phyloP scores from a whole-genome alignment of 2,888 invertebrate genomes.

The Phyllotreta striolata region DNA sequence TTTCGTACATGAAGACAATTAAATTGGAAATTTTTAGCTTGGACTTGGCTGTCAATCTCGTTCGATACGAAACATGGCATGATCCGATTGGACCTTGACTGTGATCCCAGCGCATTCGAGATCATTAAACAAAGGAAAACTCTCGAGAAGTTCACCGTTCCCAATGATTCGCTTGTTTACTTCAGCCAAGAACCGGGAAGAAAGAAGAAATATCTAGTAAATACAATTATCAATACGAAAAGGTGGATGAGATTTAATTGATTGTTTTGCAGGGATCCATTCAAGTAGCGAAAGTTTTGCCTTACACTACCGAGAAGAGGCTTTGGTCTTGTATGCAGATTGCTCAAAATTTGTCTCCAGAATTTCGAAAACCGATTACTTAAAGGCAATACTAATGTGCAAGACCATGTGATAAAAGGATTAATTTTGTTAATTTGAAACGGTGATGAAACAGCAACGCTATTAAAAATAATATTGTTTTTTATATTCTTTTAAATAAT shows the following conservation, averaged over 20 bases:
- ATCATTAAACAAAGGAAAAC: constrained; percentile 51
- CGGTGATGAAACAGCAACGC: neutral
- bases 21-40: constrained; percentile 52
- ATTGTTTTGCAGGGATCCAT: constrained; percentile 58
- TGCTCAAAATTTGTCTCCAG: constrained; percentile 53
- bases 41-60: constrained; percentile 60
- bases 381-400: constrained; percentile 39
- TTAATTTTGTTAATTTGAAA: neutral
- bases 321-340: constrained; percentile 60
- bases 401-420: neutral
- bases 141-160: constrained; percentile 53
- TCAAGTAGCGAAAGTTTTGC: constrained; percentile 61
- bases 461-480: no score
- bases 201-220: constrained; percentile 62
- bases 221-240: constrained; percentile 28
- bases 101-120: constrained; percentile 59
- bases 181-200: constrained; percentile 62
- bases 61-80: constrained; percentile 57
- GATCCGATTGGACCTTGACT: constrained; percentile 59
- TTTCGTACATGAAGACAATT: neutral
- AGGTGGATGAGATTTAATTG: neutral
- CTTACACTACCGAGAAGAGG: constrained; percentile 56
- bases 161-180: constrained; percentile 60
- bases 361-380: constrained; percentile 56
- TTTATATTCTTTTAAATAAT: no score